A percentile compares a stretch with the other conserved stretches of the same genome.
Evolutionary conservation across 2,888 invertebrate genomes (phyloP).

Genomic region (Dasysyrphus albostriatus): DNA sequence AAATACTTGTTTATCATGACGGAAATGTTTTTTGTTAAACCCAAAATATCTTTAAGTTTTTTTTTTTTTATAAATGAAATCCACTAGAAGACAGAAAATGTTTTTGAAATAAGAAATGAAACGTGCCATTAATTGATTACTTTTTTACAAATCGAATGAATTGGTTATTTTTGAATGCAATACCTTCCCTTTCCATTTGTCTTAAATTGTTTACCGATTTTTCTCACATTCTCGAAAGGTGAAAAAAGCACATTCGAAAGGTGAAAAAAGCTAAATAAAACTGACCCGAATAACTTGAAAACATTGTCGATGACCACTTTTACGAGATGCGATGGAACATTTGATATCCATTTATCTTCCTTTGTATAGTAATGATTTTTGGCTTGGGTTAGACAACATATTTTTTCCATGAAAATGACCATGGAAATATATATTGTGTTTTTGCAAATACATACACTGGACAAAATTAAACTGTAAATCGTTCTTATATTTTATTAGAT

Average conservation of each 20-base stretch:
- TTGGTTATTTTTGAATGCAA: not conserved
- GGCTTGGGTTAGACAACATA: not conserved
- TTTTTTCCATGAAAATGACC: not conserved
- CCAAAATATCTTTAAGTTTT: not conserved
- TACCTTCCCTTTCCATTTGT: constrained; percentile 5
- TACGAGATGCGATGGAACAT: constrained; percentile 2
- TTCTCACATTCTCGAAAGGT: not conserved
- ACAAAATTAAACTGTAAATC: no score
- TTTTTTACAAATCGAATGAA: not conserved
- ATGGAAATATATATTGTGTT: not conserved
- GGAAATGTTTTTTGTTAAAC: no score
- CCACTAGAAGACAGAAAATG: not conserved
- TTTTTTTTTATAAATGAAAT: not conserved
- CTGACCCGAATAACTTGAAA: constrained; percentile 12
- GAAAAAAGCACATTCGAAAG: not conserved
- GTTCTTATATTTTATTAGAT: no score
- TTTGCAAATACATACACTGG: no score
- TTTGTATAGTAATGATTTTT: constrained; percentile 1
- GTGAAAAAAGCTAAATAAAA: not conserved
- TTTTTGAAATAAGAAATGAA: not conserved
- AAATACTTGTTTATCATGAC: no score
- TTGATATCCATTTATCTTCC: constrained; percentile 9
- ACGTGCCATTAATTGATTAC: not conserved
- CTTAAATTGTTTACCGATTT: not conserved
- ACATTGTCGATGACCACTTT: constrained; percentile 15